These are phyloP conservation scores for Hemiprocne comata DNA, from an alignment of 2,113 vertebrate genomes.

Conservation along the genomic window DNA sequence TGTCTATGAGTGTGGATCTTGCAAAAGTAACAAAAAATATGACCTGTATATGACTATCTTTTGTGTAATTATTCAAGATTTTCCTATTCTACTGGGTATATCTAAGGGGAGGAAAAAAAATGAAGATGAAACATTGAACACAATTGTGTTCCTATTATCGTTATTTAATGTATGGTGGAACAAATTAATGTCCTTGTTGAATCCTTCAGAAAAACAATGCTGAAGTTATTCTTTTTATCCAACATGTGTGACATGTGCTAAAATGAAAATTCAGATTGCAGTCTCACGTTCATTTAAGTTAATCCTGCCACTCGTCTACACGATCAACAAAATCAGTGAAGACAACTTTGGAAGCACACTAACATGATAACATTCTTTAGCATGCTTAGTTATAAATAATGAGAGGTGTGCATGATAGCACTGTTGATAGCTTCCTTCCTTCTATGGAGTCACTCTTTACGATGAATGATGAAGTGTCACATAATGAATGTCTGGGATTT, in stretches of 20 bases:
- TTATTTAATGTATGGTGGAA: slow-evolving; percentile 1
- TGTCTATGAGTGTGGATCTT: background rate
- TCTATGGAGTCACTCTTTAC: background rate
- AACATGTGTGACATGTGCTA: background rate
- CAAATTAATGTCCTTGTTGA: background rate
- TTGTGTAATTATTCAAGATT: background rate
- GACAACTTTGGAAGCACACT: background rate
- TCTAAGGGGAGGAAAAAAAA: slow-evolving; percentile 16
- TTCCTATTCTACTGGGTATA: background rate
- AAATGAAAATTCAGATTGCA: background rate
- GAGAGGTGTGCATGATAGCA: background rate
- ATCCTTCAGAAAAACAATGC: background rate
- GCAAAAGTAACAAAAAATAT: background rate
- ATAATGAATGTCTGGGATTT: background rate
- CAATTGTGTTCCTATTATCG: background rate
- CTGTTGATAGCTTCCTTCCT: background rate
- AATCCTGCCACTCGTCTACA: background rate
- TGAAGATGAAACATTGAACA: background rate
- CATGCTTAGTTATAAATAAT: background rate
- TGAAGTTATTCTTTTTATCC: background rate
- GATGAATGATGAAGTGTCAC: background rate
- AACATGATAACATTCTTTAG: background rate
- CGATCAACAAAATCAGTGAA: background rate
- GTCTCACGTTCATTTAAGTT: background rate
- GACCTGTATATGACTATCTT: slow-evolving; percentile 2